Percentiles rank a stretch among this genome's conserved stretches.
Evolutionary conservation across 1,140 invertebrate species (phyloP).

Genomic region (Lepidurus apus): DNA sequence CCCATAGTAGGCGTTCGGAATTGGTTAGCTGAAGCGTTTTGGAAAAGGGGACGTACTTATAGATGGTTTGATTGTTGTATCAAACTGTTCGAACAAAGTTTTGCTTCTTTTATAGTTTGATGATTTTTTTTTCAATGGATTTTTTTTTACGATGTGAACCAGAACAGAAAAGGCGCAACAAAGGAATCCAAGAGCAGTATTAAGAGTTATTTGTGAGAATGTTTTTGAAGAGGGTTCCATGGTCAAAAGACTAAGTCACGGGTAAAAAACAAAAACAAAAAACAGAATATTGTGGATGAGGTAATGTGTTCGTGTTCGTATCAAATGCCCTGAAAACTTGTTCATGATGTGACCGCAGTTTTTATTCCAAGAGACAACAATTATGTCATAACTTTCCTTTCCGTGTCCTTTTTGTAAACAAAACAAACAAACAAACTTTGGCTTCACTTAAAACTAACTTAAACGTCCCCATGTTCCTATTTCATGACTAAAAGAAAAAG

Average conservation of each 20-base stretch:
- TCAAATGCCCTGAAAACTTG: neutral
- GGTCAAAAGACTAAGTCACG: slow-evolving; percentile 1
- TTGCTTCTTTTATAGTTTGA: neutral
- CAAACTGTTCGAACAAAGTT: slow-evolving; percentile 2
- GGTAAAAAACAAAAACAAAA: neutral
- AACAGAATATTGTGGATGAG: neutral
- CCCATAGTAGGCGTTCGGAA: neutral
- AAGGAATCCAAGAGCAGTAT: slow-evolving; percentile 21
- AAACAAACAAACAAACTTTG: neutral
- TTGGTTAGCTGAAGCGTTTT: neutral
- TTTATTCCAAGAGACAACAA: slow-evolving; percentile 2
- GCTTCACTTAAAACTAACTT: slow-evolving; percentile 5
- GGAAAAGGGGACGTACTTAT: neutral
- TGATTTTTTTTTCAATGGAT: neutral
- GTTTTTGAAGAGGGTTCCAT: slow-evolving; percentile 8
- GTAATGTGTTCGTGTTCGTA: neutral
- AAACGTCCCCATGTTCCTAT: slow-evolving; percentile 14
- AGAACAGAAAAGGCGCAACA: neutral
- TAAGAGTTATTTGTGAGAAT: neutral
- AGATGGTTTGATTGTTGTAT: neutral
- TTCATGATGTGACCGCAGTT: neutral
- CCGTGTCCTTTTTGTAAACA: neutral
- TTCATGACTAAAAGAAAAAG: neutral
- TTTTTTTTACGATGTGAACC: neutral
- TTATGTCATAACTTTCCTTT: neutral